Percentiles rank a stretch among this genome's conserved stretches.
Conservation (phyloP, 2,113 vertebrate species). For the Dromaius novaehollandiae region DNA sequence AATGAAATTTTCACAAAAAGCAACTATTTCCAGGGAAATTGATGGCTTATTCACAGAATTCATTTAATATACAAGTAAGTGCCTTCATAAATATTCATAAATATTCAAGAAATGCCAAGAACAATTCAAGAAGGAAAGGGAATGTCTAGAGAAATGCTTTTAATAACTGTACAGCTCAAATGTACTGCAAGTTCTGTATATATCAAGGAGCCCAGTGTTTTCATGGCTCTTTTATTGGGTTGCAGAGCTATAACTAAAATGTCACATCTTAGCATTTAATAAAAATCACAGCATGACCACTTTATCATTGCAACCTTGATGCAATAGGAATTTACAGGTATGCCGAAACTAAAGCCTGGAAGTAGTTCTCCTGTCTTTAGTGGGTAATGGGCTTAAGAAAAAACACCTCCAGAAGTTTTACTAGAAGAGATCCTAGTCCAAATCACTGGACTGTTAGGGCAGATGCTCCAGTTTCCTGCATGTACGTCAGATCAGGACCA, state of each 20-base stretch:
- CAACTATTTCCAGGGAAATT: background rate
- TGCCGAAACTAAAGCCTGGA: background rate
- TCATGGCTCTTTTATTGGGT: background rate
- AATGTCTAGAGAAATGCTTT: conserved; percentile 31
- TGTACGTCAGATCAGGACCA: background rate
- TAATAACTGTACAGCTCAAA: conserved; percentile 21
- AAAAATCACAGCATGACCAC: conserved; percentile 2
- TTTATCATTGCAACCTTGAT: background rate
- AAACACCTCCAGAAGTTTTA: background rate
- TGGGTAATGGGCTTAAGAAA: background rate
- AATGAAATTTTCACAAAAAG: background rate
- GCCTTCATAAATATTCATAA: conserved; percentile 56
- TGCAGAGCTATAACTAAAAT: conserved; percentile 3
- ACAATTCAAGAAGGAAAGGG: conserved; percentile 6
- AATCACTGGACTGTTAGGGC: background rate
- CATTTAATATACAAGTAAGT: background rate
- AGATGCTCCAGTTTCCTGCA: background rate
- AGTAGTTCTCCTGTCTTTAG: background rate
- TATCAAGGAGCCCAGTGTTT: background rate
- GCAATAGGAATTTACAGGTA: background rate
- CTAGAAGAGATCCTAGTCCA: background rate
- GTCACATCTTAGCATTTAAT: conserved; percentile 21
- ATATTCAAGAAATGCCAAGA: conserved; percentile 50
- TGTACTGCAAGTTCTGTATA: background rate
- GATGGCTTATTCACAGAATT: background rate